Conservation (phyloP, 37 sponge, comb jelly and placozoan genomes). For the Lycopodina hypogea region DNA sequence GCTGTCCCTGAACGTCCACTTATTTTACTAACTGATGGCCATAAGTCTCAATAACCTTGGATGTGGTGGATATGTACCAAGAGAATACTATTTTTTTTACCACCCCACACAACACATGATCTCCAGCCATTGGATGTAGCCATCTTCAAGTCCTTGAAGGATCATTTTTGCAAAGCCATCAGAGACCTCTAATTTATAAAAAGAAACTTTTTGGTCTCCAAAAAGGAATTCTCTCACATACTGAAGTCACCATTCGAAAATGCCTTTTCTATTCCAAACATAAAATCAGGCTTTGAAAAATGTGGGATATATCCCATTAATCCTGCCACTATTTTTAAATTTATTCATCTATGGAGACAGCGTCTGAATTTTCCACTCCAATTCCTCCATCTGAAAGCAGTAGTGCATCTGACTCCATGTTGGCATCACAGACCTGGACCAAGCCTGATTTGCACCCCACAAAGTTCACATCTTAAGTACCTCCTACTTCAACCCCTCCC, state of each 20-base stretch:
- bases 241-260: conserved; percentile 7
- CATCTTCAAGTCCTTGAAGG: conserved; percentile 14
- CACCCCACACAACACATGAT: background rate
- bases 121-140: conserved; percentile 23
- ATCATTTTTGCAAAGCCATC: background rate
- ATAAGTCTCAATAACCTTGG: too few species aligned
- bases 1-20: conserved; percentile 5
- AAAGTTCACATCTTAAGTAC: too few species aligned
- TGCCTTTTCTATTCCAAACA: conserved; percentile 8
- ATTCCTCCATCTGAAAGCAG: too few species aligned
- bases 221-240: background rate
- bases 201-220: conserved; percentile 17
- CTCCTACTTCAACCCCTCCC: too few species aligned
- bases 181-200: background rate
- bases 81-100: too few species aligned
- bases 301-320: too few species aligned
- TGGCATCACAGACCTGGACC: too few species aligned
- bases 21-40: background rate
- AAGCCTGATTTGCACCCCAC: too few species aligned
- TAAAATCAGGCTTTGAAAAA: conserved; percentile 14
- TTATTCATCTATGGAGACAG: too few species aligned
- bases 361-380: too few species aligned
- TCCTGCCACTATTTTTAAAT: background rate
- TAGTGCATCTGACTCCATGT: too few species aligned
- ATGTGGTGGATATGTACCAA: too few species aligned